phyloP scores from a whole-genome alignment of 2,888 invertebrate species.

The Hipparchia sbordonii region DNA sequence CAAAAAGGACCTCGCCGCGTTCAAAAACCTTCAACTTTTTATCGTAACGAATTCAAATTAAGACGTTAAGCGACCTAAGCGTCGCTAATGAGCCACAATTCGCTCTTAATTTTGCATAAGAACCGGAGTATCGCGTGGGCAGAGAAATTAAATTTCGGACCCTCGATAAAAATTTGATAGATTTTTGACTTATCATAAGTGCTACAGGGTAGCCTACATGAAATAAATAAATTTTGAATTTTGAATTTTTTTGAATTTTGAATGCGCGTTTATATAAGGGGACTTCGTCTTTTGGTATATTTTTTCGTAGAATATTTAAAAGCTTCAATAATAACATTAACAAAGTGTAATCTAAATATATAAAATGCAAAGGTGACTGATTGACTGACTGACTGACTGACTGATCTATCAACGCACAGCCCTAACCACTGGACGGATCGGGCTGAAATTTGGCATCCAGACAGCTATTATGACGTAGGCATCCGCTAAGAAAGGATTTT shows the following conservation, averaged over 20 bases:
- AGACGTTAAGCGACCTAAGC: constrained; percentile 68
- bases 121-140: constrained; percentile 49
- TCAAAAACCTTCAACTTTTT: constrained; percentile 47
- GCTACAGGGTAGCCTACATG: too few species aligned
- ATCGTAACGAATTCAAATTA: constrained; percentile 66
- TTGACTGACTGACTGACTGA: too few species aligned
- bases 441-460: too few species aligned
- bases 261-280: constrained; percentile 14
- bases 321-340: neutral
- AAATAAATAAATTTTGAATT: too few species aligned
- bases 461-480: too few species aligned
- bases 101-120: constrained; percentile 64
- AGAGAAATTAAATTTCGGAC: constrained; percentile 51
- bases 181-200: too few species aligned
- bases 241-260: too few species aligned
- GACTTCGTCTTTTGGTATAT: neutral
- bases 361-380: too few species aligned
- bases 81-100: constrained; percentile 65
- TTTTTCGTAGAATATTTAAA: neutral
- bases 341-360: too few species aligned
- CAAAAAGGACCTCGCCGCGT: constrained; percentile 18
- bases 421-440: too few species aligned
- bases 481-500: too few species aligned
- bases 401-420: too few species aligned
- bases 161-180: constrained; percentile 26